A percentile compares a stretch with the other conserved stretches of the same genome.
Conservation (phyloP, 30 jellyfish, hydroid and myxozoan species). For the Pelagia noctiluca region DNA sequence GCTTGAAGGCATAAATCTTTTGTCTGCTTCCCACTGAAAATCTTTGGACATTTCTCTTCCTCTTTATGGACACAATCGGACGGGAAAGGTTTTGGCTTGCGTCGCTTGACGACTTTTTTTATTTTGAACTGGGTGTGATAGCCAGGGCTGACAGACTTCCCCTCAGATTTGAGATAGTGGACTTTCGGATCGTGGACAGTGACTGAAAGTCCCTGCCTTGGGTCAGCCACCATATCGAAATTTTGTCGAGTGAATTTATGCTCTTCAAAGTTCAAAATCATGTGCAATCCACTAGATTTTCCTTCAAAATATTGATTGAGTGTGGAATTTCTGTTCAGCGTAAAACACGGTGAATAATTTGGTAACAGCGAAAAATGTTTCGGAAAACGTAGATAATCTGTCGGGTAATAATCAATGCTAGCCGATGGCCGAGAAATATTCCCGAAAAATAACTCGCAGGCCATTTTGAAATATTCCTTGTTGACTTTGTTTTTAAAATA, state of each 20-base stretch:
- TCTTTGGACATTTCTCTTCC: not conserved
- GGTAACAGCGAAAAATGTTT: constrained; percentile 34
- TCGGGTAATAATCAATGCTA: not conserved
- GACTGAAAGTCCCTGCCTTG: constrained; percentile 26
- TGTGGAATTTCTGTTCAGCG: constrained; percentile 19
- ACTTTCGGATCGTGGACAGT: constrained; percentile 22
- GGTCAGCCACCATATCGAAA: not conserved
- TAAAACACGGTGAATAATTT: constrained; percentile 18
- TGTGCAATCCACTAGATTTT: constrained; percentile 1
- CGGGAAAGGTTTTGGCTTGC: constrained; percentile 33
- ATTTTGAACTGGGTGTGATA: constrained; percentile 37
- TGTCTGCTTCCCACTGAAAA: constrained; percentile 26
- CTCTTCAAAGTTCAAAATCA: constrained; percentile 6
- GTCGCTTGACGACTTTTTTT: constrained; percentile 2
- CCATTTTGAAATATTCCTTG: not conserved
- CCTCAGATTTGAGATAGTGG: not conserved
- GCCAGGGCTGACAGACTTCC: constrained; percentile 18
- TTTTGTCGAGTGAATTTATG: not conserved
- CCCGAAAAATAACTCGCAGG: constrained; percentile 17
- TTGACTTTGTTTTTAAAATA: constrained; percentile 18
- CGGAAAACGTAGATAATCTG: constrained; percentile 10
- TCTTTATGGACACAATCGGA: constrained; percentile 18
- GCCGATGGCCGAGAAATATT: not conserved
- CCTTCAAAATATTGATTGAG: constrained; percentile 5
- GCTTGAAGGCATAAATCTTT: not conserved